Conservation (phyloP, 2,888 invertebrate genomes). For the Lathronympha strigana region DNA sequence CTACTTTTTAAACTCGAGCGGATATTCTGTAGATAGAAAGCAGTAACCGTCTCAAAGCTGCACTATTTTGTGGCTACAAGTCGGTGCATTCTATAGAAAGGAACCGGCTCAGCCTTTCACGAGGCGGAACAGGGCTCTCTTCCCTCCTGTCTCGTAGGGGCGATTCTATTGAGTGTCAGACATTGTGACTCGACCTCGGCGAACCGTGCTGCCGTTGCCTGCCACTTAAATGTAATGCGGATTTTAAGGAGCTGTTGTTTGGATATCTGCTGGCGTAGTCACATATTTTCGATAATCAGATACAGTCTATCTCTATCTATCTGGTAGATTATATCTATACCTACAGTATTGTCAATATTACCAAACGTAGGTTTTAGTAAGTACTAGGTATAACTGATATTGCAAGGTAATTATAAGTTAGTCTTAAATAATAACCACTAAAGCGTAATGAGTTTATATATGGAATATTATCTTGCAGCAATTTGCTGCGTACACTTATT, state of each 20-base stretch:
- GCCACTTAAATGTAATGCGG: constrained; percentile 9
- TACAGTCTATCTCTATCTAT: no score
- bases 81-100: constrained; percentile 56
- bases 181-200: constrained; percentile 60
- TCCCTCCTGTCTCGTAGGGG: constrained; percentile 55
- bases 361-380: no score
- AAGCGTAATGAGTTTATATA: no score
- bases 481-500: no score
- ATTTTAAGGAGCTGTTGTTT: not conserved
- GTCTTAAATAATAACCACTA: no score
- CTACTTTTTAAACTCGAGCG: constrained; percentile 53
- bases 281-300: no score
- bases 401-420: no score
- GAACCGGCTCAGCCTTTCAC: constrained; percentile 68
- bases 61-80: constrained; percentile 54
- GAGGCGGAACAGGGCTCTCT: constrained; percentile 64
- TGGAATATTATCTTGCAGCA: no score
- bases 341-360: no score
- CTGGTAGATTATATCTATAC: no score
- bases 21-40: constrained; percentile 59
- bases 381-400: no score
- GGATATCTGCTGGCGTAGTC: no score
- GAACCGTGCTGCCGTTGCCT: constrained; percentile 45
- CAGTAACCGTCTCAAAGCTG: constrained; percentile 50
- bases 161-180: constrained; percentile 64